Conservation (phyloP, 1,140 invertebrate genomes). For the Conopomorpha cramerella region DNA sequence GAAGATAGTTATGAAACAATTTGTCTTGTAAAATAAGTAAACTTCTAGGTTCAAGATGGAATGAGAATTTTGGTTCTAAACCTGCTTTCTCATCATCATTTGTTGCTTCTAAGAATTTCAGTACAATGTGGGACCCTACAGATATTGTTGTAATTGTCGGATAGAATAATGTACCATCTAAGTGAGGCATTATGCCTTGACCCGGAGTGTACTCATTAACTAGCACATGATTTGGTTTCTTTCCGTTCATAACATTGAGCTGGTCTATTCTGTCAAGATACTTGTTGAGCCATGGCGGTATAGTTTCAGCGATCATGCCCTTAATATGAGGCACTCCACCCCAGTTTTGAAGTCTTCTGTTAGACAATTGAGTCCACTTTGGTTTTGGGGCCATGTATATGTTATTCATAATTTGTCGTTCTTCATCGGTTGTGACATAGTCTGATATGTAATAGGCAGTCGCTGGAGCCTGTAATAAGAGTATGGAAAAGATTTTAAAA, state of each 20-base stretch:
- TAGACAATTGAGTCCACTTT: constrained; percentile 93
- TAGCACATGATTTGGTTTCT: constrained; percentile 91
- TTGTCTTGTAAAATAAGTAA: constrained; percentile 83
- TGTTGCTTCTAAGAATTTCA: constrained; percentile 78
- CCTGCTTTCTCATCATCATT: constrained; percentile 12
- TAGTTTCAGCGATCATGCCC: constrained; percentile 91
- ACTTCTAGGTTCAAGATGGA: constrained; percentile 87
- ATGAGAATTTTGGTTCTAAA: constrained; percentile 59
- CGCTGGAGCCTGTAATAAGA: constrained; percentile 66
- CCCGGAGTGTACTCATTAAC: constrained; percentile 95
- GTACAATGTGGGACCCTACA: constrained; percentile 85
- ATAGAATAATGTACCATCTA: constrained; percentile 92
- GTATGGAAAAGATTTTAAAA: no score
- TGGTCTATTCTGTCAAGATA: constrained; percentile 76
- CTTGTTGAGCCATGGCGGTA: constrained; percentile 82
- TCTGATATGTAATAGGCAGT: constrained; percentile 88
- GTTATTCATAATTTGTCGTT: constrained; percentile 70
- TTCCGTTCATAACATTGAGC: constrained; percentile 75
- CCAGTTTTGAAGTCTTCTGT: constrained; percentile 94
- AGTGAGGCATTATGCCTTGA: constrained; percentile 95
- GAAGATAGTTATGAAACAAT: constrained; percentile 84
- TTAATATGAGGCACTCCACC: constrained; percentile 91
- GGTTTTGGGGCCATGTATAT: constrained; percentile 86
- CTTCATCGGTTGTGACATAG: constrained; percentile 85
- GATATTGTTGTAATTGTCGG: constrained; percentile 93